Evolutionary conservation across 2,888 invertebrate genomes (phyloP).

Genomic region (Clitarchus hookeri): DNA sequence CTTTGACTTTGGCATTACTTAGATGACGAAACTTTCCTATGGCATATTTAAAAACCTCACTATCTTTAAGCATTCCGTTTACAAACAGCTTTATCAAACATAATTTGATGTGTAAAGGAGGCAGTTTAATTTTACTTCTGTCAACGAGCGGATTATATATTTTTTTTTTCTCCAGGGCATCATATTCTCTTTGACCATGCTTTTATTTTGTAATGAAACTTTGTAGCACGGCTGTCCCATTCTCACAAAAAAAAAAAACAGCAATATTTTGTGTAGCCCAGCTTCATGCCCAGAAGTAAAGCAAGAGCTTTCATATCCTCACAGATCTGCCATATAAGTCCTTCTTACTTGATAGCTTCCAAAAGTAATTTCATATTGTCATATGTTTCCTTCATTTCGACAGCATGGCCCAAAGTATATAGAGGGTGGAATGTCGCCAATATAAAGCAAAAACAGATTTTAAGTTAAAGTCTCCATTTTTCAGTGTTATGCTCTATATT

Average conservation of each 20-base stretch:
- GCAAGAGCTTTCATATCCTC: constrained; percentile 43
- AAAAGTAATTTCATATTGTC: constrained; percentile 41
- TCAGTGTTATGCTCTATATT: too few species aligned
- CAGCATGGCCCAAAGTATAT: constrained; percentile 36
- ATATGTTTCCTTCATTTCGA: constrained; percentile 40
- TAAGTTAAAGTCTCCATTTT: neutral
- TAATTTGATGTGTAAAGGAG: constrained; percentile 23
- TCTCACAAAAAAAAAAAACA: constrained; percentile 23
- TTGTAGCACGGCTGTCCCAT: neutral
- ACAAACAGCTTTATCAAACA: constrained; percentile 19
- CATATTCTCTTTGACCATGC: neutral
- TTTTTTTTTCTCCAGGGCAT: neutral
- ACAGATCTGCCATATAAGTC: constrained; percentile 42
- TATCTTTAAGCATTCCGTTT: neutral
- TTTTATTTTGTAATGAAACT: neutral
- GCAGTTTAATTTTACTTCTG: neutral
- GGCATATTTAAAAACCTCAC: neutral
- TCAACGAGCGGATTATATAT: neutral
- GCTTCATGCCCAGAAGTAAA: constrained; percentile 17
- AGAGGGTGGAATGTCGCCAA: constrained; percentile 24
- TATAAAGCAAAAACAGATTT: constrained; percentile 20
- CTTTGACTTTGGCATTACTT: constrained; percentile 18
- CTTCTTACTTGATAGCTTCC: constrained; percentile 36
- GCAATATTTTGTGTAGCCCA: constrained; percentile 15
- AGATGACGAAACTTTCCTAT: constrained; percentile 9